These are phyloP conservation scores for Pollenia labialis DNA, from an alignment of 2,888 invertebrate genomes.

Conservation along the genomic window DNA sequence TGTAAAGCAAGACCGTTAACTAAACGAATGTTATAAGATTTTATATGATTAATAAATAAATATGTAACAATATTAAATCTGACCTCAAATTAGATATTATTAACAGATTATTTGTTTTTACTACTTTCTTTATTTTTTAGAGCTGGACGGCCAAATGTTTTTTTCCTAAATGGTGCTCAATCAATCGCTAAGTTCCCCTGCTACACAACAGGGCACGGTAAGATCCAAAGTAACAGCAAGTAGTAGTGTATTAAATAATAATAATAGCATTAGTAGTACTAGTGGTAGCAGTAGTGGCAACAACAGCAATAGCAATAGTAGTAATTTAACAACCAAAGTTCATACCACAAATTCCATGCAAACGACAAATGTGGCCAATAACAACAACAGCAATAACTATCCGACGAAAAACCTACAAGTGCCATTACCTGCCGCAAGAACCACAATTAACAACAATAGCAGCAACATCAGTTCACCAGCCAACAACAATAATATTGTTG, in stretches of 20 bases:
- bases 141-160: conserved; percentile 48
- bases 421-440: conserved; percentile 74
- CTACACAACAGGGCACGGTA: conserved; percentile 62
- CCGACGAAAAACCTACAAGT: conserved; percentile 67
- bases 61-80: conserved; percentile 27
- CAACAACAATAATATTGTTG: conserved; percentile 49
- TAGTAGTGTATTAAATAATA: conserved; percentile 50
- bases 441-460: conserved; percentile 69
- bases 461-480: conserved; percentile 29
- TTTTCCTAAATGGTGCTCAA: conserved; percentile 71
- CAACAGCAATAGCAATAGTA: conserved; percentile 36
- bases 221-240: conserved; percentile 59
- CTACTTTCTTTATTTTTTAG: conserved; percentile 25
- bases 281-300: conserved; percentile 1
- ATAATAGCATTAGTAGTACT: background rate
- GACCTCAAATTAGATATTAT: conserved; percentile 36
- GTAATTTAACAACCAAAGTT: conserved; percentile 63
- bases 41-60: conserved; percentile 21
- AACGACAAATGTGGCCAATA: conserved; percentile 69
- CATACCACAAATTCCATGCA: conserved; percentile 69
- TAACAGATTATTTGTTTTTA: conserved; percentile 9
- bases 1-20: conserved; percentile 26
- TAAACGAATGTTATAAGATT: conserved; percentile 18
- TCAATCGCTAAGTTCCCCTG: conserved; percentile 65
- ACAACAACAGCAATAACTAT: conserved; percentile 55